Conservation (phyloP, 2,888 invertebrate genomes). For the Lissonota sp. region DNA sequence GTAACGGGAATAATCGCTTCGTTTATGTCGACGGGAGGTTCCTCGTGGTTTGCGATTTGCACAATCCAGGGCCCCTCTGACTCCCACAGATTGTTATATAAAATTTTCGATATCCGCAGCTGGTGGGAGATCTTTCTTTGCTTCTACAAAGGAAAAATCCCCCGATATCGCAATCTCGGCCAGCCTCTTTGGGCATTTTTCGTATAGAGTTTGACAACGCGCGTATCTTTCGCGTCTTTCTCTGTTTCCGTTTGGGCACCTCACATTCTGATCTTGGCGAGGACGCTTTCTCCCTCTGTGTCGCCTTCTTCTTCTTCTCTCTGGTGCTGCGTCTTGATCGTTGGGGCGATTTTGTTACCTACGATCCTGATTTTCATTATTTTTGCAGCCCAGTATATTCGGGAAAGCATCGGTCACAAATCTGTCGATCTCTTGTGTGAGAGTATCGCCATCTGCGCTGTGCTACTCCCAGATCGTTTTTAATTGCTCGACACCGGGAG, state of each 20-base stretch:
- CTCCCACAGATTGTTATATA: constrained; percentile 72
- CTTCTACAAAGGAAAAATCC: not conserved
- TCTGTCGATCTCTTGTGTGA: too few species aligned
- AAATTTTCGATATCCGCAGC: constrained; percentile 62
- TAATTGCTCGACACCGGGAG: too few species aligned
- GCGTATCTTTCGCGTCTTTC: constrained; percentile 47
- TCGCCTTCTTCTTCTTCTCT: not conserved
- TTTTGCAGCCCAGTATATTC: too few species aligned
- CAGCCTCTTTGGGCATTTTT: constrained; percentile 71
- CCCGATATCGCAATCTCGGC: constrained; percentile 69
- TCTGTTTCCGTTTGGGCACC: not conserved
- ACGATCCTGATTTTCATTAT: too few species aligned
- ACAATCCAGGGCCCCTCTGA: constrained; percentile 61
- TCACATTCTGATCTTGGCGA: not conserved
- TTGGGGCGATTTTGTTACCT: too few species aligned
- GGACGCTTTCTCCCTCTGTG: not conserved
- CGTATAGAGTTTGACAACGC: constrained; percentile 74
- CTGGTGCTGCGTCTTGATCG: too few species aligned
- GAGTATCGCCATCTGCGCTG: too few species aligned
- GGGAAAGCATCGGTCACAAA: too few species aligned
- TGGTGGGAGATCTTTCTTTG: not conserved
- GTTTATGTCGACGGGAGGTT: constrained; percentile 13
- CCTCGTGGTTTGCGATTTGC: not conserved
- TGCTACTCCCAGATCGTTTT: too few species aligned
- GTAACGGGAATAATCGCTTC: constrained; percentile 39